Evolutionary conservation across 2,888 invertebrate species (phyloP), one percentile per base, ranked within the genome.

Genomic region (Synergus umbraculus): DNA sequence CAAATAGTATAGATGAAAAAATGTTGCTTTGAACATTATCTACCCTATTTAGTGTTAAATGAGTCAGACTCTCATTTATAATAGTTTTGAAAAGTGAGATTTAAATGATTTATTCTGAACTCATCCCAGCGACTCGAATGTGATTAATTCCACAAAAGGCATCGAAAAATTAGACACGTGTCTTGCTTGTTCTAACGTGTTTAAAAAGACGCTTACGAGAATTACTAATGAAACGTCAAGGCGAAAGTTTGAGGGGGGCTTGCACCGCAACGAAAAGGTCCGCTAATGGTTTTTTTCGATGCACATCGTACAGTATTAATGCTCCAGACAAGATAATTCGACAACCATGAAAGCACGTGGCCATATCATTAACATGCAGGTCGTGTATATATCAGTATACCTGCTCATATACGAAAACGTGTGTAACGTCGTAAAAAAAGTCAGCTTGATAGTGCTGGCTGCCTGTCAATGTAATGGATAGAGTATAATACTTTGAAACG

Each of bases 271-370:
- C 60, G 60, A 22, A 60, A 60, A 60, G 10, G 22, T 10, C 22
- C 4, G 18, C 12, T 60, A 60, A 60, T 60, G 60, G 60, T 60
- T 60, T 60, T 37, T 49, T 60, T 22, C 22, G 22, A 60, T 18
- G 60, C 60, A 22, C 22, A 60, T 22, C 4, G 37, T 37, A 60
- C 4, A 60, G 60, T 60, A 60, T 22, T 60, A 60, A 22, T 60
- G 22, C 60, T 60, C 60, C 60, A 60, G 22, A 22, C 60, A 60
- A 60, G 82, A 87, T 88, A 88, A 88, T 88, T 86, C 87, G 86
- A 86, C 86, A 84, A 67, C 84, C 87, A 83, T 85, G 84, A 84
- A 86, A 83, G 86, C 89, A 88, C 89, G 88, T 87, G 89, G 69
- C 86, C 60, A 76, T 78, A 79, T 87, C 89, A 85, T 88, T 87